Evolutionary conservation across 2,797 vertebrate species (phyloP), one percentile per base, ranked within the genome.

Genomic region (Hippocampus kuda): DNA sequence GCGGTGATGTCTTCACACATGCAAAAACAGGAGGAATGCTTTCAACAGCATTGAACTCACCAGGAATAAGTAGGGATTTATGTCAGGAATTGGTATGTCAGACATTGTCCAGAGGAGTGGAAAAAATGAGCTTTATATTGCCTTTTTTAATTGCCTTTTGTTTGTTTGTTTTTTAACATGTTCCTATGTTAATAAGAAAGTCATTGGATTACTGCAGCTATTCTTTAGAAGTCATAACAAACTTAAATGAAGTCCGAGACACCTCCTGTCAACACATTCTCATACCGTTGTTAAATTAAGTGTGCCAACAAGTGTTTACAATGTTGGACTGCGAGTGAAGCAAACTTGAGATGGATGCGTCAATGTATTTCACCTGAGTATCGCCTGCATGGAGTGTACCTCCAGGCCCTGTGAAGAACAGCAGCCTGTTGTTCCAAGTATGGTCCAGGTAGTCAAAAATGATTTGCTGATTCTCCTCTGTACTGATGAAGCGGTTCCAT

Each of bases 401-500:
- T 53, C 92, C 91, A 2, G 92, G 90, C 24, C 90, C 90, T 0
- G 88, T 90, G 72, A 90, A 92, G 46, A 93, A 74, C 68, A 92
- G 63, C 68, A 94, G 86, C 27, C 81, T 81, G 61, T 83, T 83
- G 49, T 77, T 78, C 75, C 86, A 89, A 56, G 80, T 82, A 70
- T 90, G 85, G 76, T 93, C 91, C 77, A 93, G 80, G 74, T 92
- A 93, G 77, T 91, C 91, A 77, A 92, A 77, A 71, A 94, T 82
- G 54, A 89, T 73, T 78, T 85, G 90, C 83, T 93, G 91, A 85
- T 93, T 93, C 76, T 94, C 92, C 68, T 93, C 92, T 0, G 89
- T 72, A 3, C 87, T 88, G 34, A 93, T 90, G 81, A 93, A 94
- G 66, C 89, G 90, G 79, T 93, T 93, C 93, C 92, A 93, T 59